Evolutionary conservation across 2,888 invertebrate genomes (phyloP).

Genomic region (Diarsia rubi): DNA sequence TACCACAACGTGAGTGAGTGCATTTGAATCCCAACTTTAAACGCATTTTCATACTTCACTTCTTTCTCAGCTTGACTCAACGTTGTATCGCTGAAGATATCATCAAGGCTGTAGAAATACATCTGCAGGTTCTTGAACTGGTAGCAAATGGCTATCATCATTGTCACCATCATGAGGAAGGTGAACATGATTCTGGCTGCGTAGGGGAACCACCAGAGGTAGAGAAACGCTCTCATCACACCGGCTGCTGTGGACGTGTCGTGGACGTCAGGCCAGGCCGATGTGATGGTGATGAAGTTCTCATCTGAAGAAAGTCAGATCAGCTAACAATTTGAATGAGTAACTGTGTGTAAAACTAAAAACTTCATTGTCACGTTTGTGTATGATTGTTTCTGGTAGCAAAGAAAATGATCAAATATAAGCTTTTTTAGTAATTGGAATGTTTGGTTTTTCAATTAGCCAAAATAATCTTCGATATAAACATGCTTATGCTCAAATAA

Average conservation of each 20-base stretch:
- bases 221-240: constrained; percentile 64
- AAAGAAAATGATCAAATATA: background rate
- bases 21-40: constrained; percentile 75
- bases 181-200: constrained; percentile 58
- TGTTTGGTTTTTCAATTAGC: no score
- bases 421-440: no score
- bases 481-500: no score
- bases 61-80: constrained; percentile 68
- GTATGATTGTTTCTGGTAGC: background rate
- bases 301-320: constrained; percentile 51
- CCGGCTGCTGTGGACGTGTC: constrained; percentile 66
- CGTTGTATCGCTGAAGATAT: constrained; percentile 31
- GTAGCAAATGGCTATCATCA: constrained; percentile 68
- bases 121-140: constrained; percentile 68
- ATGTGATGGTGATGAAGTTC: constrained; percentile 72
- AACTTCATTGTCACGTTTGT: background rate
- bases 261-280: constrained; percentile 75
- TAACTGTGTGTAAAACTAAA: background rate
- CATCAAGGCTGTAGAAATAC: constrained; percentile 64
- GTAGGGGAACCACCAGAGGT: constrained; percentile 73
- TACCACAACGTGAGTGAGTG: constrained; percentile 65
- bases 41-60: constrained; percentile 67
- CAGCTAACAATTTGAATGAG: background rate
- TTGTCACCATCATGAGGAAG: constrained; percentile 66
- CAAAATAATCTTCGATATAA: no score